phyloP scores from a whole-genome alignment of 2,113 vertebrate species.

The Varanus salvator region DNA sequence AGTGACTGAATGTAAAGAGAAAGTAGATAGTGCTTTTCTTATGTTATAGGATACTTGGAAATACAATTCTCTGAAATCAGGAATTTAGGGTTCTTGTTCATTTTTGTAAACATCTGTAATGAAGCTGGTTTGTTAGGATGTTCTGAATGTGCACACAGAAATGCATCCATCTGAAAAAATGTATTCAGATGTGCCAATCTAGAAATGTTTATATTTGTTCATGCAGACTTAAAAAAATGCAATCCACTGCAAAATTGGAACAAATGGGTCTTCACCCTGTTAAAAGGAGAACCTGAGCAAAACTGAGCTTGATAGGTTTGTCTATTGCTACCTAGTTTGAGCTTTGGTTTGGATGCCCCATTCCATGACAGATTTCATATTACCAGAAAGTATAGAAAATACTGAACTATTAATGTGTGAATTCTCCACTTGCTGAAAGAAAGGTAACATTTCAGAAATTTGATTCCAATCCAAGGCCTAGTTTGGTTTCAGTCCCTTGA shows the following conservation, averaged over 20 bases:
- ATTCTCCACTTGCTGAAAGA: neutral
- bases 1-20: neutral
- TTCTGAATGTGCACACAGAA: neutral
- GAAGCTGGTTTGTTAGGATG: neutral
- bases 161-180: no score
- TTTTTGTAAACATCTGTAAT: neutral
- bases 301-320: no score
- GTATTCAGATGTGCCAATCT: no score
- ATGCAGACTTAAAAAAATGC: no score
- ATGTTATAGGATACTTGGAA: neutral
- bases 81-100: conserved; percentile 3
- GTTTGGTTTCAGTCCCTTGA: conserved; percentile 1
- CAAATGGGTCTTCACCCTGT: no score
- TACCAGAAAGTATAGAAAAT: neutral
- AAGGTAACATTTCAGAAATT: neutral
- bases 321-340: neutral
- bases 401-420: neutral
- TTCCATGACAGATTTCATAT: neutral
- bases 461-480: neutral
- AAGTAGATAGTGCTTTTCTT: neutral
- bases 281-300: no score
- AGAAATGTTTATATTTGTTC: no score
- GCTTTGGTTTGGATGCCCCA: neutral
- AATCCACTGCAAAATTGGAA: no score
- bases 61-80: neutral